phyloP scores from a whole-genome alignment of 2,797 vertebrate genomes.

The Hyperoplus immaculatus region DNA sequence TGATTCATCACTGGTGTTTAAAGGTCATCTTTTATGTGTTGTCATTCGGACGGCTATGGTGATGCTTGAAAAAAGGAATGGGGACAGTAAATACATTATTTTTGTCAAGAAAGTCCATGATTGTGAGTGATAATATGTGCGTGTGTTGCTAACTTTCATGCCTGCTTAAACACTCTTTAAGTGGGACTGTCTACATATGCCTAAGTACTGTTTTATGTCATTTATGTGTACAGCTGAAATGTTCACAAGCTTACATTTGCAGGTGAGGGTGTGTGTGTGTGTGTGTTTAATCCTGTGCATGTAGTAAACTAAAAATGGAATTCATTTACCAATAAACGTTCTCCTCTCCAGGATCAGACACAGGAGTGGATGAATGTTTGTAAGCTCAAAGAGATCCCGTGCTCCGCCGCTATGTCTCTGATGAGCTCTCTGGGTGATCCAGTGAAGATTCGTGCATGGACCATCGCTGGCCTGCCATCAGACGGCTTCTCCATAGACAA shows the following conservation, averaged over 20 bases:
- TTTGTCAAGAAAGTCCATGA: constrained; percentile 4
- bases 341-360: constrained; percentile 85
- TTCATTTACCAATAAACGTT: neutral
- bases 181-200: neutral
- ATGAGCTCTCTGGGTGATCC: constrained; percentile 89
- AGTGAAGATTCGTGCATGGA: constrained; percentile 91
- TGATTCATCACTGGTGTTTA: constrained; percentile 13
- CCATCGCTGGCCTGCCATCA: constrained; percentile 92
- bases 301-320: neutral
- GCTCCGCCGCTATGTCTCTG: constrained; percentile 89
- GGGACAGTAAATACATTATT: constrained; percentile 1
- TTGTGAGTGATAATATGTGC: neutral
- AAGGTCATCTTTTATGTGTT: constrained; percentile 32
- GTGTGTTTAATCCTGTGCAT: neutral
- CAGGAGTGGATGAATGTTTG: constrained; percentile 88
- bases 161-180: neutral
- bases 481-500: constrained; percentile 94
- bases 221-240: constrained; percentile 6
- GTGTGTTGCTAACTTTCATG: neutral
- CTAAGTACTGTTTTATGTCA: too few species aligned
- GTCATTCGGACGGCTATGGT: neutral
- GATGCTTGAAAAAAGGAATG: constrained; percentile 12
- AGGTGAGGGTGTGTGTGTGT: neutral
- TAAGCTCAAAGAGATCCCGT: constrained; percentile 87
- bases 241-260: neutral